Evolutionary conservation across 2,113 vertebrate genomes (phyloP).

Genomic region (Stictonetta naevosa): DNA sequence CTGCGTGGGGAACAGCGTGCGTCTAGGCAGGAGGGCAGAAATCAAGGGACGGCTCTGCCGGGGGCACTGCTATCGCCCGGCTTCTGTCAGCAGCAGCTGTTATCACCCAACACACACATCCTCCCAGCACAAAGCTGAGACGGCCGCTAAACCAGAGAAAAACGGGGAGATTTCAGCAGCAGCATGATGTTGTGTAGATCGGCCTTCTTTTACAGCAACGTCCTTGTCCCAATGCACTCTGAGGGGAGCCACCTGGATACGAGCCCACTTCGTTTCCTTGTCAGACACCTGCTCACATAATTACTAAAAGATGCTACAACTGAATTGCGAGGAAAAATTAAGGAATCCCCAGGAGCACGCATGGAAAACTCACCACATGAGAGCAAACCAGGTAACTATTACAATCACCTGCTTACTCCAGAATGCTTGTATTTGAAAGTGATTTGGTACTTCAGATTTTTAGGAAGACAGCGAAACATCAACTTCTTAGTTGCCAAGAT

Average conservation of each 20-base stretch:
- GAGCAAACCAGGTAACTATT: not conserved
- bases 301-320: not conserved
- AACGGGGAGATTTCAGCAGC: not conserved
- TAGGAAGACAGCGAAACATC: not conserved
- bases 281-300: not conserved
- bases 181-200: not conserved
- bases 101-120: not conserved
- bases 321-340: not conserved
- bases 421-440: not conserved
- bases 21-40: not conserved
- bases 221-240: rapidly evolving
- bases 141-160: slow-evolving; percentile 10
- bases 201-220: not conserved
- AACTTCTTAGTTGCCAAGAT: not conserved
- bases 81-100: not conserved
- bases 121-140: not conserved
- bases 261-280: not conserved
- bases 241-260: not conserved
- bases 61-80: not conserved
- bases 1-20: rapidly evolving
- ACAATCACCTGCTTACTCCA: not conserved
- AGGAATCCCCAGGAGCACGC: not conserved
- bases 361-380: not conserved
- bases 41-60: not conserved
- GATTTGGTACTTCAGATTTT: not conserved